Percentiles rank a stretch among this genome's conserved stretches.
Evolutionary conservation across 2,113 vertebrate species (phyloP).

Genomic region (Naja naja): DNA sequence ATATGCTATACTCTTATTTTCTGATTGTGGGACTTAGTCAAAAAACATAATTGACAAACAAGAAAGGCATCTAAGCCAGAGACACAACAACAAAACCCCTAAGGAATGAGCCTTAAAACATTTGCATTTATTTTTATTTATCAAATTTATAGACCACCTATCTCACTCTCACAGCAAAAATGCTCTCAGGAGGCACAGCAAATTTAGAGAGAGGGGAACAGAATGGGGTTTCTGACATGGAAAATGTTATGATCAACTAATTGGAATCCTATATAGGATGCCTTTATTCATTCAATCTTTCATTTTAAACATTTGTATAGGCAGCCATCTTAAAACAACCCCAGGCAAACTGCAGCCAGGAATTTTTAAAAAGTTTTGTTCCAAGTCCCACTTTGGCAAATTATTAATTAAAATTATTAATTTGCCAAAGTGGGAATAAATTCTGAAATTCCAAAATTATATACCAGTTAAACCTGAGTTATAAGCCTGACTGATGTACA

Average conservation of each 20-base stretch:
- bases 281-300: neutral
- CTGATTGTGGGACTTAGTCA: neutral
- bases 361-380: neutral
- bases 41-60: neutral
- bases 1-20: neutral
- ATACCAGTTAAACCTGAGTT: neutral
- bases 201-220: neutral
- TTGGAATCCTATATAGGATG: neutral
- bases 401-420: neutral
- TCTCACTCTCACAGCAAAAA: neutral
- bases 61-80: neutral
- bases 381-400: neutral
- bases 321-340: neutral
- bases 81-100: neutral
- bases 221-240: neutral
- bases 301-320: neutral
- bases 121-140: neutral
- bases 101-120: neutral
- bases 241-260: neutral
- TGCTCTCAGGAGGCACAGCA: neutral
- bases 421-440: too few species aligned
- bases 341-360: neutral
- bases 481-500: neutral
- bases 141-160: neutral
- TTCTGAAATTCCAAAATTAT: neutral